Base-by-base conservation (phyloP, 2,113 vertebrate species). In the Anarrhichthys ocellatus region DNA sequence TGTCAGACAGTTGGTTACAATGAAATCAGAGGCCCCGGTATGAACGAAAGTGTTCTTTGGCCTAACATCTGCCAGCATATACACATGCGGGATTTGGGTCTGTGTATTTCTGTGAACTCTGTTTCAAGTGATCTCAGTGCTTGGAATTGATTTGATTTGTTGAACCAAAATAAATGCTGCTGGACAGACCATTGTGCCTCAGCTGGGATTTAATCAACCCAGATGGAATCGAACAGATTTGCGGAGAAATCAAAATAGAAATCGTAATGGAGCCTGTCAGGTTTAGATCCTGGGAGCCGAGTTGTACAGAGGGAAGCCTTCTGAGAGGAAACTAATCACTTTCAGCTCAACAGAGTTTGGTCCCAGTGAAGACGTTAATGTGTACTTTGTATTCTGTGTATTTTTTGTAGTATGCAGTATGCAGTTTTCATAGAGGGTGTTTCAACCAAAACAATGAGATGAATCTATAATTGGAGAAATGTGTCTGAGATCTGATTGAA, bases 321-420 rank as follows among this genome's bases (percentile, higher is more conserved):
- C 48, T 9, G 86, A 91, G 87, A 82, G 76, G 56, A 87, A 73
- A 87, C 86, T 93, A 92, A 94, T 95, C 90, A 90, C 91, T 95
- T 94, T 96, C 95, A 96, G 93, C 95, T 96, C 94, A 93, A 65
- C 83, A 85, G 76, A 90, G 87, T 91, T 81, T 78, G 67, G 72
- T 89, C 91, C 92, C 87, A 85, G 90, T 92, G 84, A 93, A 88
- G 88, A 93, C 22, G 68, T 91, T 90, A 80, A 63, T 50, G 54
- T 52, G 81, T 58, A 17, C 59, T 80, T 36, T 56, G 20, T 54
- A 36, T 73, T 76, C 27, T 79, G 34, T 86, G 40, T 86, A 32
- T 72, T 9, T 6, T 34, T 17, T 50, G n/a, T n/a, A n/a, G n/a
- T n/a, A n/a, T n/a, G n/a, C n/a, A n/a, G n/a, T n/a, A n/a, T n/a